Conservation (phyloP, 2,797 vertebrate genomes). For the Peromyscus attwateri region DNA sequence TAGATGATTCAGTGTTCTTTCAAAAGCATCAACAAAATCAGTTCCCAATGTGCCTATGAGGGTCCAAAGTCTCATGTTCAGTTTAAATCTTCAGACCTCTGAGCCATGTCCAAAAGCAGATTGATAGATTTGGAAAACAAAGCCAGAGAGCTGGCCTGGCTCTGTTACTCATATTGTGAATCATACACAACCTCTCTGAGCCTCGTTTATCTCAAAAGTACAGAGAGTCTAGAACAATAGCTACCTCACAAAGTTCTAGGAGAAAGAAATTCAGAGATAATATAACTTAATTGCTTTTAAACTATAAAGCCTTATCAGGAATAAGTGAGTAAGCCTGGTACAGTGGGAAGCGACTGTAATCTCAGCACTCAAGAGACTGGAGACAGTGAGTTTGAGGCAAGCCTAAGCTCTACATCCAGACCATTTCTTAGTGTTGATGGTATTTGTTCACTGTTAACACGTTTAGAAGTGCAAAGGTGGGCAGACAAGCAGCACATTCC, state of each 20-base stretch:
- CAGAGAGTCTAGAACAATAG: conserved; percentile 29
- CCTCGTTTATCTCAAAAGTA: conserved; percentile 22
- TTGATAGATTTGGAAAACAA: conserved; percentile 35
- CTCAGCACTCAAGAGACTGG: no score
- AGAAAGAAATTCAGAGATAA: conserved; percentile 49
- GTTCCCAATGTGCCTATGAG: not conserved
- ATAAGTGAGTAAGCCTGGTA: not conserved
- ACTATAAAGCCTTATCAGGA: not conserved
- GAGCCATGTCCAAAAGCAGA: conserved; percentile 20
- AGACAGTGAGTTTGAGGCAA: not conserved
- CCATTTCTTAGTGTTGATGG: not conserved
- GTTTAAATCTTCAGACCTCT: conserved; percentile 44
- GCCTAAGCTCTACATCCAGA: not conserved
- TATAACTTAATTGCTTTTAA: conserved; percentile 40
- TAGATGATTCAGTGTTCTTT: conserved; percentile 27
- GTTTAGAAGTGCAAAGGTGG: conserved; percentile 26
- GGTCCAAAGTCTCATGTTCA: not conserved
- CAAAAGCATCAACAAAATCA: conserved; percentile 57
- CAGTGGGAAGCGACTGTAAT: not conserved
- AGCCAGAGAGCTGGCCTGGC: conserved; percentile 3
- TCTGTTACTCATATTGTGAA: not conserved
- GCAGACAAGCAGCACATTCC: not conserved
- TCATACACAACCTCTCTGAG: not conserved
- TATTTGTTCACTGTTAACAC: not conserved
- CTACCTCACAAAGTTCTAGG: not conserved